Evolutionary conservation across 2,888 invertebrate species (phyloP).

Genomic region (Erebia epiphron): DNA sequence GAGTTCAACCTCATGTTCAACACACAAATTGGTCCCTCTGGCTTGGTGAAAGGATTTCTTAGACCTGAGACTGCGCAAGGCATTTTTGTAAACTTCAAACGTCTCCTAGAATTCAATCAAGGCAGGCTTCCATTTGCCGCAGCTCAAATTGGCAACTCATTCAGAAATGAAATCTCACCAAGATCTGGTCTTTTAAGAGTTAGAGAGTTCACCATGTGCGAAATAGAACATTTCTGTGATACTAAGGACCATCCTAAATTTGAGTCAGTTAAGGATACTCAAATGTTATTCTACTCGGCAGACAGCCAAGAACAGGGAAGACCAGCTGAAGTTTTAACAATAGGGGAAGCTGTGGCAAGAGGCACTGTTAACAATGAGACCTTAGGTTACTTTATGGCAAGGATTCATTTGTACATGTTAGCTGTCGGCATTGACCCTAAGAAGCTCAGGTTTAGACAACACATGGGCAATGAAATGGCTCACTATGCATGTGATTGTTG

Average conservation of each 20-base stretch:
- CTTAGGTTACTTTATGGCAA: slow-evolving; percentile 98
- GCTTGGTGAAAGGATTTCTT: slow-evolving; percentile 95
- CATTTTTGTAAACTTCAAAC: slow-evolving; percentile 99
- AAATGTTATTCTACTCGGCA: slow-evolving; percentile 95
- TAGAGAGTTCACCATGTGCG: slow-evolving; percentile 99
- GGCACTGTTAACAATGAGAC: slow-evolving; percentile 98
- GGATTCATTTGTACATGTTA: slow-evolving; percentile 94
- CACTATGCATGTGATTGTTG: slow-evolving; percentile 99
- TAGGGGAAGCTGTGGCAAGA: slow-evolving; percentile 94
- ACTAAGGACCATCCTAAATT: slow-evolving; percentile 98
- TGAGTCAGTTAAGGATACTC: slow-evolving; percentile 87
- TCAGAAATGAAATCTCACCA: slow-evolving; percentile 99
- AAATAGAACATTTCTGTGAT: slow-evolving; percentile 99
- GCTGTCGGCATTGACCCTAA: slow-evolving; percentile 94
- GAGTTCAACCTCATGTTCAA: slow-evolving; percentile 99
- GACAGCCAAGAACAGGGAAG: slow-evolving; percentile 99
- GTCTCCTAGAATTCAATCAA: slow-evolving; percentile 98
- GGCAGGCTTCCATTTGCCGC: slow-evolving; percentile 98
- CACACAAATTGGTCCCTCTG: slow-evolving; percentile 98
- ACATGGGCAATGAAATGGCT: slow-evolving; percentile 99
- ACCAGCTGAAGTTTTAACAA: slow-evolving; percentile 88
- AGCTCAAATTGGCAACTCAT: slow-evolving; percentile 99
- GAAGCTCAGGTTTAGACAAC: slow-evolving; percentile 97
- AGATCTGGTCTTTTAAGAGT: slow-evolving; percentile 97
- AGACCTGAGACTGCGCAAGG: slow-evolving; percentile 99